Percentiles rank a stretch among this genome's conserved stretches.
Conservation (phyloP, 2,113 vertebrate genomes). For the Pseudorhombus dupliciocellatus region DNA sequence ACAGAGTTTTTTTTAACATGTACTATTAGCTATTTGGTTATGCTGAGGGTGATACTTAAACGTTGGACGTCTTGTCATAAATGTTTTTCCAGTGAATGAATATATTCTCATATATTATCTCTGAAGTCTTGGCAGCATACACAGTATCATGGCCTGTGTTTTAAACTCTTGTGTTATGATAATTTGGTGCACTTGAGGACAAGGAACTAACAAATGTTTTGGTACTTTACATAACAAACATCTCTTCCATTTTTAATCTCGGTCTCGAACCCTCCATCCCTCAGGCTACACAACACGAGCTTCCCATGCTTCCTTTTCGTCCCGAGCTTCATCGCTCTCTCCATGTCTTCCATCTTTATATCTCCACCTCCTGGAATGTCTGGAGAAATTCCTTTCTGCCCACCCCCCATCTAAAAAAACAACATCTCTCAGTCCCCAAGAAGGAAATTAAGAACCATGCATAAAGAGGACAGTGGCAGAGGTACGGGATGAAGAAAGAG, state of each 20-base stretch:
- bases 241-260: neutral
- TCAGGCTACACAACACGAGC: neutral
- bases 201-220: neutral
- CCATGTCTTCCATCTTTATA: constrained; percentile 11
- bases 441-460: constrained; percentile 66
- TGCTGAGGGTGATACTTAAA: too few relatives aligned
- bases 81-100: too few relatives aligned
- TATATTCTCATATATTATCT: neutral
- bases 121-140: neutral
- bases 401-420: constrained; percentile 2
- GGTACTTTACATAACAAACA: neutral
- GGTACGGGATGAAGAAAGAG: neutral
- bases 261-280: neutral
- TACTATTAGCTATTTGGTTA: too few relatives aligned
- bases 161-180: constrained; percentile 2
- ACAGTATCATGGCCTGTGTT: constrained; percentile 5
- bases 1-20: too few relatives aligned
- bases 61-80: too few relatives aligned
- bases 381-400: constrained; percentile 3
- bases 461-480: constrained; percentile 25
- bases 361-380: constrained; percentile 35
- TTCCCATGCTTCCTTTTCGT: neutral
- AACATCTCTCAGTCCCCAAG: neutral
- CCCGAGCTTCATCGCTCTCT: neutral
- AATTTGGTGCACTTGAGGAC: constrained; percentile 19